These are phyloP conservation scores for Calypte anna DNA, from an alignment of 2,113 vertebrate species.

Conservation along the genomic window DNA sequence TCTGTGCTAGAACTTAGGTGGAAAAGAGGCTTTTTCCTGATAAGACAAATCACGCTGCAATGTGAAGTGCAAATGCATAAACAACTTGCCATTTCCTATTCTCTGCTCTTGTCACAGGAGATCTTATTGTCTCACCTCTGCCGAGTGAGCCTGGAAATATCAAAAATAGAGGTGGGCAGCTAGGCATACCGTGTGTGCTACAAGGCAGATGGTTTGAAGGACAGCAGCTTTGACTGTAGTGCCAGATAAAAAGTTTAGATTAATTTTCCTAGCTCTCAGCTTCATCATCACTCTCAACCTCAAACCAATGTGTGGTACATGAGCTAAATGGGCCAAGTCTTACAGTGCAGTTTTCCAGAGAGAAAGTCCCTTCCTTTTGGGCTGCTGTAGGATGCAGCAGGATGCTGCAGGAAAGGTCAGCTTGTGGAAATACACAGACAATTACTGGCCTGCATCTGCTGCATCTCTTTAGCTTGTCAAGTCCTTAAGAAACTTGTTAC, in stretches of 20 bases:
- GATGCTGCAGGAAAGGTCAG: background rate
- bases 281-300: background rate
- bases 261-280: background rate
- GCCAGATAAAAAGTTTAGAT: background rate
- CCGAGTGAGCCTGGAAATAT: background rate
- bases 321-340: background rate
- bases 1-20: background rate
- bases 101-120: background rate
- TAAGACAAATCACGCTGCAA: background rate
- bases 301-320: accelerated
- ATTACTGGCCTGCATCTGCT: background rate
- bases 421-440: background rate
- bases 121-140: background rate
- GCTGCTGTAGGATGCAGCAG: too few relatives aligned
- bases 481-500: background rate
- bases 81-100: background rate
- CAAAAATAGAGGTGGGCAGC: background rate
- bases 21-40: background rate
- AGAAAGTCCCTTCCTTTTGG: background rate
- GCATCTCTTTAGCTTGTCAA: background rate
- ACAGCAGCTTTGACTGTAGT: background rate
- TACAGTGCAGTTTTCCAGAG: background rate
- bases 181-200: background rate
- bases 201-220: background rate
- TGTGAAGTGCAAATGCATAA: background rate